Base-by-base conservation (phyloP, 2,888 invertebrate genomes). In the Dexiosoma caninum region DNA sequence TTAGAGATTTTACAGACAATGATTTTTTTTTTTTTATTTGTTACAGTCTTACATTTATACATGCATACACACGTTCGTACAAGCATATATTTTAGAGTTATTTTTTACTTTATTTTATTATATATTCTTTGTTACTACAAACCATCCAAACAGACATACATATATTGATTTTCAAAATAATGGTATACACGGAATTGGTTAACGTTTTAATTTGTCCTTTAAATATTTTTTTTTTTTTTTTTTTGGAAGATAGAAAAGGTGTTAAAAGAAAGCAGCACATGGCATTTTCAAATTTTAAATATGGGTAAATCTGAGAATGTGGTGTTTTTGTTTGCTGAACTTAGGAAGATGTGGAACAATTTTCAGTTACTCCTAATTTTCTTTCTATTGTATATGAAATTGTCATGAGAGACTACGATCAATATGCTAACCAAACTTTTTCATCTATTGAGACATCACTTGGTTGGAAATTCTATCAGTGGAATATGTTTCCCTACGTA, bases 1-100 rank as follows among this genome's bases (percentile, higher is more conserved):
- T 86, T 85, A 69, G 82, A 82, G 82, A 82, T 82, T 78, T 32
- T 67, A 53, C 32, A 69, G 74, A 81, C 81, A 53, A 69, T 44
- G 35, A 59, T 66, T 79, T 75, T 75, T 51, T 75, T 46, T 57
- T 16, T 12, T 2, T 53, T 21, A n/a, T n/a, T 21, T 2, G 42
- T 30, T 66, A 51, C 35, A 9, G 51, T 23, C 49, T 37, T 30
- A 16, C 44, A 16, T 8, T 12, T 23, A 4, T 12, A 1, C 37
- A 9, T 12, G 12, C 12, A 21, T 12, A 21, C 12, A 4, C 12
- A 37, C 12, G 12, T 32, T 9, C 21, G 12, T 46, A 12, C 21
- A 42, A n/a, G n/a, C n/a, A 27, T 21, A 35, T 42, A 40, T 66
- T 49, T 42, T 16, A 42, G 42, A 9, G 51, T 21, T 12, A 19